Conservation (phyloP, 53 echinoderm and acorn worm genomes). For the Holothuria leucospilota region DNA sequence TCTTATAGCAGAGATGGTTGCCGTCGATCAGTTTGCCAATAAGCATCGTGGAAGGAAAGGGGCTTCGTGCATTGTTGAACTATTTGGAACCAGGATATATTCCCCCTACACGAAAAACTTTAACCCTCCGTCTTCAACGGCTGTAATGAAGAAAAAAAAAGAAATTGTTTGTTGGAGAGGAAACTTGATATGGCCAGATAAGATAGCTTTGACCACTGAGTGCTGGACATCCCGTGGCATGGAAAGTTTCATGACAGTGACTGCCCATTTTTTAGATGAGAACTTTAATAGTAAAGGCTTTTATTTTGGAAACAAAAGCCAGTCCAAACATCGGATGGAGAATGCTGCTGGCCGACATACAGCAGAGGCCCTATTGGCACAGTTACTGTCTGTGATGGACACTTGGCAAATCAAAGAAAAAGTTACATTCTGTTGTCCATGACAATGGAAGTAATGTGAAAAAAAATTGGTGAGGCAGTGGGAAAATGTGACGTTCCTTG, state of each 20-base stretch:
- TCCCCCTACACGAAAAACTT: background rate
- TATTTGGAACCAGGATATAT: conserved; percentile 22
- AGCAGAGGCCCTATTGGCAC: conserved; percentile 45
- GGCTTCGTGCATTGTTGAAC: conserved; percentile 4
- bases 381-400: conserved; percentile 33
- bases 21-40: conserved; percentile 49
- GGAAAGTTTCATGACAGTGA: conserved; percentile 67
- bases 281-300: conserved; percentile 18
- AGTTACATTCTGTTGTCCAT: conserved; percentile 49
- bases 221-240: conserved; percentile 66
- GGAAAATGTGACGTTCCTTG: background rate
- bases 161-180: background rate
- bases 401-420: conserved; percentile 41
- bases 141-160: background rate
- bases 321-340: background rate
- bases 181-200: background rate
- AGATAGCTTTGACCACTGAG: conserved; percentile 43
- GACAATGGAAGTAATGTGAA: conserved; percentile 21
- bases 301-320: conserved; percentile 57
- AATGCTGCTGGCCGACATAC: conserved; percentile 43
- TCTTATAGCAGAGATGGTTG: conserved; percentile 53
- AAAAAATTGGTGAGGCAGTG: conserved; percentile 10
- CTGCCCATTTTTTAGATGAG: conserved; percentile 45
- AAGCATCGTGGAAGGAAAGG: conserved; percentile 38
- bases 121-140: background rate